phyloP scores from a whole-genome alignment of 2,113 vertebrate genomes.

The Rhodinocichla rosea region DNA sequence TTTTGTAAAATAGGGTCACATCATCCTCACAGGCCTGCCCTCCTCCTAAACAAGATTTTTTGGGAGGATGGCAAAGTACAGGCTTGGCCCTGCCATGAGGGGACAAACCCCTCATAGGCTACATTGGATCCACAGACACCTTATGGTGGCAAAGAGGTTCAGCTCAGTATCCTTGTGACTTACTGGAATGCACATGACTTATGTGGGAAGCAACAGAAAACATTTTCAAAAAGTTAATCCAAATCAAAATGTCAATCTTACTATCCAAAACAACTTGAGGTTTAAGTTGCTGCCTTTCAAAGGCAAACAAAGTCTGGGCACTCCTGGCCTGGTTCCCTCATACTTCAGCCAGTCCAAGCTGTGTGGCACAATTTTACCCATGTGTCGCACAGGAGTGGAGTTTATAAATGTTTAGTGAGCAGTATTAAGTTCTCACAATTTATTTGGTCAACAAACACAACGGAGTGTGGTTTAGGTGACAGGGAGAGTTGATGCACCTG shows the following conservation, averaged over 20 bases:
- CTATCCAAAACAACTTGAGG: background rate
- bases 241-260: background rate
- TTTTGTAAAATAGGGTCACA: background rate
- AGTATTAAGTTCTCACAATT: background rate
- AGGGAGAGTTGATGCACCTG: background rate
- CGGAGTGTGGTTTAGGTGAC: background rate
- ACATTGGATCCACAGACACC: rapidly evolving
- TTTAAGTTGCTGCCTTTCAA: background rate
- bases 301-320: background rate
- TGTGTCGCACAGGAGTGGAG: background rate
- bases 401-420: background rate
- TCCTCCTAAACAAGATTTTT: background rate
- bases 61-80: rapidly evolving
- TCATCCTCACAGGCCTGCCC: background rate
- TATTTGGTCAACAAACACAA: background rate
- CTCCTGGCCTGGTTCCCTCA: background rate
- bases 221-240: background rate
- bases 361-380: background rate
- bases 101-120: background rate
- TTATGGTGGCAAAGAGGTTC: rapidly evolving
- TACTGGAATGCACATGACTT: background rate
- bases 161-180: rapidly evolving
- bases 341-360: background rate
- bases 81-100: background rate
- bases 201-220: background rate